A percentile compares a stretch with the other conserved stretches of the same genome.
phyloP scores from a whole-genome alignment of 2,797 vertebrate species.

The Poliocrania exsul region DNA sequence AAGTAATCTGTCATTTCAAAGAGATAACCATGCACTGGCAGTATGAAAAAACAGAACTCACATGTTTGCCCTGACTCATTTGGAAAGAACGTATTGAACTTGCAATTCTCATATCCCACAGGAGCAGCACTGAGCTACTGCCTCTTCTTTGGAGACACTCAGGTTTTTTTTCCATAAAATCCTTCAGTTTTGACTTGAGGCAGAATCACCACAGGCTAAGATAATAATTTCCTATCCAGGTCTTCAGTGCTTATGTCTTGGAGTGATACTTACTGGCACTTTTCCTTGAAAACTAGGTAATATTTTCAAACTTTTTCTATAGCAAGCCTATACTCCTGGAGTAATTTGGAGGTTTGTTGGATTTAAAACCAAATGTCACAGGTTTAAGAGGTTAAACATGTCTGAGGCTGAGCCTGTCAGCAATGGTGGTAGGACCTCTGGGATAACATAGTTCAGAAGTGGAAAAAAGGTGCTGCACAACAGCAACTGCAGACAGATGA shows the following conservation, averaged over 20 bases:
- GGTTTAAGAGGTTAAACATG: not conserved
- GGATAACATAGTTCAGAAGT: accelerated
- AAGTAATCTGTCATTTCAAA: not conserved
- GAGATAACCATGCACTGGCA: not conserved
- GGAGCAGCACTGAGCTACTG: not conserved
- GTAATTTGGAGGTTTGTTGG: not conserved
- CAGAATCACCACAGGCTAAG: not conserved
- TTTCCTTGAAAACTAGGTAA: not conserved
- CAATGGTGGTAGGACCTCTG: not conserved
- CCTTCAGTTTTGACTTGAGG: not conserved
- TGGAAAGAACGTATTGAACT: not conserved
- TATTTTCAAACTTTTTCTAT: not conserved
- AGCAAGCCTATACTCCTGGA: not conserved
- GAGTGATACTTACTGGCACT: not conserved
- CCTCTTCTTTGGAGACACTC: not conserved
- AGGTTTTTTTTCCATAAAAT: not conserved
- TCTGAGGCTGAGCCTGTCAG: not conserved
- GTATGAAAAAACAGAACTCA: not conserved
- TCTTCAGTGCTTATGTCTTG: not conserved
- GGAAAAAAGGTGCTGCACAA: not conserved
- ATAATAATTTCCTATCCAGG: not conserved
- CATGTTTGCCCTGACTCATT: not conserved
- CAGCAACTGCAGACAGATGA: not conserved
- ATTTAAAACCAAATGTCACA: not conserved
- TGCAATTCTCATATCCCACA: not conserved